Conservation (phyloP, 2,797 vertebrate species). For the Enteromius afrohamiltoni region DNA sequence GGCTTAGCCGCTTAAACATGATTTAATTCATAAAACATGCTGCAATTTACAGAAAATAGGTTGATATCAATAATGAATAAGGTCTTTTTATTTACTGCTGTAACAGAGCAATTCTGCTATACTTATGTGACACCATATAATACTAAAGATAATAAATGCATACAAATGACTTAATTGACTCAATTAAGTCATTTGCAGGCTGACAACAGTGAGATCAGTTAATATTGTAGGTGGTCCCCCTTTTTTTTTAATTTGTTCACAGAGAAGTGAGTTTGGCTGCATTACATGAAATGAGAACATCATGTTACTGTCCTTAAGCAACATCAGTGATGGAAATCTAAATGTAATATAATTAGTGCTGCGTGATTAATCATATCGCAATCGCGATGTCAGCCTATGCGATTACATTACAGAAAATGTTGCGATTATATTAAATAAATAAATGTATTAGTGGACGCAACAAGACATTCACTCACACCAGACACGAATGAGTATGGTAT, state of each 20-base stretch:
- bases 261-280: slow-evolving; percentile 3
- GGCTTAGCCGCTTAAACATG: slow-evolving; percentile 20
- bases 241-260: neutral
- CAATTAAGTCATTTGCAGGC: too few species aligned
- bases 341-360: neutral
- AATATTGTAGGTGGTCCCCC: neutral
- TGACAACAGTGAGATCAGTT: neutral
- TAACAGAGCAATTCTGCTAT: neutral
- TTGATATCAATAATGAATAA: slow-evolving; percentile 35
- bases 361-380: too few species aligned
- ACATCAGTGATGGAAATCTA: slow-evolving; percentile 33
- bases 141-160: slow-evolving; percentile 3
- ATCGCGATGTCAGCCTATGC: too few species aligned
- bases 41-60: slow-evolving; percentile 25
- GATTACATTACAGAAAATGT: too few species aligned
- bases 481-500: too few species aligned
- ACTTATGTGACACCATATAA: slow-evolving; percentile 9
- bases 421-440: too few species aligned
- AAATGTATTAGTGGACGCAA: too few species aligned
- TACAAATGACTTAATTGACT: slow-evolving; percentile 21
- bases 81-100: slow-evolving; percentile 22
- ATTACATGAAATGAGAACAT: slow-evolving; percentile 7
- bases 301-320: slow-evolving; percentile 21
- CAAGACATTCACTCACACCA: too few species aligned
- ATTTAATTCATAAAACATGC: slow-evolving; percentile 44